Evolutionary conservation across 1,140 invertebrate species (phyloP).

Genomic region (Campoletis sonorensis): DNA sequence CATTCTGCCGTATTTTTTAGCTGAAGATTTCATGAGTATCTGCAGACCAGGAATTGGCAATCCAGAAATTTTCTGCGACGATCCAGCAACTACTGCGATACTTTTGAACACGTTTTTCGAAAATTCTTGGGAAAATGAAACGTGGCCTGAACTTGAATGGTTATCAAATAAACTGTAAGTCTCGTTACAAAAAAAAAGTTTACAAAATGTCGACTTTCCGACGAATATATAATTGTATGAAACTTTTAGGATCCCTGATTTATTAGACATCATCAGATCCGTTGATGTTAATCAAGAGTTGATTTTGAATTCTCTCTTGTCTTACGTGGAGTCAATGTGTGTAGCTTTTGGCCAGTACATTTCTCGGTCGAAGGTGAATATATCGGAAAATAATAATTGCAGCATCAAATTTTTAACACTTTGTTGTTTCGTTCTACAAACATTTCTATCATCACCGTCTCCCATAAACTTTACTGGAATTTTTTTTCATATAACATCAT

Average conservation of each 20-base stretch:
- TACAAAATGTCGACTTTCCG: no score
- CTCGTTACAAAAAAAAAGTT: conserved; percentile 65
- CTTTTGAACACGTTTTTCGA: conserved; percentile 78
- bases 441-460: background rate
- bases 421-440: background rate
- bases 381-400: conserved; percentile 26
- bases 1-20: conserved; percentile 65
- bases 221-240: conserved; percentile 36
- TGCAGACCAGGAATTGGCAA: conserved; percentile 76
- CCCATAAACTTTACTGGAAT: background rate
- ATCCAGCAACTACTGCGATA: conserved; percentile 72
- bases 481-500: background rate
- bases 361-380: conserved; percentile 63
- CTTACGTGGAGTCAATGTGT: conserved; percentile 69
- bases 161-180: conserved; percentile 77
- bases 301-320: conserved; percentile 64
- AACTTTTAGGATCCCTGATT: conserved; percentile 65
- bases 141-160: conserved; percentile 79
- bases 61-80: conserved; percentile 77
- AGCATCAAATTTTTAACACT: background rate
- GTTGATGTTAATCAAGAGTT: conserved; percentile 65
- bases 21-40: conserved; percentile 72
- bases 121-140: conserved; percentile 71
- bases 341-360: conserved; percentile 67
- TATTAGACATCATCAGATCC: conserved; percentile 68